Conservation (phyloP, 2,888 invertebrate species). For the Nemapogon koenigi region DNA sequence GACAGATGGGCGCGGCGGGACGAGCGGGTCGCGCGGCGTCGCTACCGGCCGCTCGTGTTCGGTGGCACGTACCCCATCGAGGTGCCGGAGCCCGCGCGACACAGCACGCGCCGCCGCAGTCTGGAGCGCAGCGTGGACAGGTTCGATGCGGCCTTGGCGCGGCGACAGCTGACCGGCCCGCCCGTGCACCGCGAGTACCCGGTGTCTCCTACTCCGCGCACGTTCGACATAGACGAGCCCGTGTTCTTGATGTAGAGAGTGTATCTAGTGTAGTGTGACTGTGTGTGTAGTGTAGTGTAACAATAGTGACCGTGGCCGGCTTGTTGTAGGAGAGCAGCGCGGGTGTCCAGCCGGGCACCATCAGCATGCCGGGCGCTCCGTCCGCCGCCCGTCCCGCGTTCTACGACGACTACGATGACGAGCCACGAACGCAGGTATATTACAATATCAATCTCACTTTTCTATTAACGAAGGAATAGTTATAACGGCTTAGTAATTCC, state of each 20-base stretch:
- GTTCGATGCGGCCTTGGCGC: constrained; percentile 41
- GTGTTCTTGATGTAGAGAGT: constrained; percentile 28
- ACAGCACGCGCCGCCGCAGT: constrained; percentile 3
- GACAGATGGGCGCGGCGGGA: constrained; percentile 63
- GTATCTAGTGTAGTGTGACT: too few species aligned
- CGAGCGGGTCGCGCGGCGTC: constrained; percentile 62
- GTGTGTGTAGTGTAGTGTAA: too few species aligned
- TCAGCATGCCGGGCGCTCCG: constrained; percentile 43
- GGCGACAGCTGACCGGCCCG: constrained; percentile 20
- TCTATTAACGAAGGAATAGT: too few species aligned
- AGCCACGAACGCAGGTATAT: constrained; percentile 27
- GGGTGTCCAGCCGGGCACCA: constrained; percentile 27
- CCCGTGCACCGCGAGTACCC: constrained; percentile 16
- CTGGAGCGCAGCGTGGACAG: constrained; percentile 50
- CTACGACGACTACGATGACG: constrained; percentile 26
- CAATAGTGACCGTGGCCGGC: too few species aligned
- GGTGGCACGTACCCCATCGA: constrained; percentile 90
- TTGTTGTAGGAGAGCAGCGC: too few species aligned
- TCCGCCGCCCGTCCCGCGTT: constrained; percentile 17
- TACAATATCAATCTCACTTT: too few species aligned
- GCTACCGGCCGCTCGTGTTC: constrained; percentile 74
- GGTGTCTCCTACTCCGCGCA: constrained; percentile 55
- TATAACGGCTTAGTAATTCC: too few species aligned
- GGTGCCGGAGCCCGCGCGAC: constrained; percentile 57
- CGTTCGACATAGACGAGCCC: constrained; percentile 66